A percentile compares a stretch with the other conserved stretches of the same genome.
These are phyloP conservation scores for Cyclopterus lumpus DNA, from an alignment of 2,797 vertebrate species.

Conservation along the genomic window DNA sequence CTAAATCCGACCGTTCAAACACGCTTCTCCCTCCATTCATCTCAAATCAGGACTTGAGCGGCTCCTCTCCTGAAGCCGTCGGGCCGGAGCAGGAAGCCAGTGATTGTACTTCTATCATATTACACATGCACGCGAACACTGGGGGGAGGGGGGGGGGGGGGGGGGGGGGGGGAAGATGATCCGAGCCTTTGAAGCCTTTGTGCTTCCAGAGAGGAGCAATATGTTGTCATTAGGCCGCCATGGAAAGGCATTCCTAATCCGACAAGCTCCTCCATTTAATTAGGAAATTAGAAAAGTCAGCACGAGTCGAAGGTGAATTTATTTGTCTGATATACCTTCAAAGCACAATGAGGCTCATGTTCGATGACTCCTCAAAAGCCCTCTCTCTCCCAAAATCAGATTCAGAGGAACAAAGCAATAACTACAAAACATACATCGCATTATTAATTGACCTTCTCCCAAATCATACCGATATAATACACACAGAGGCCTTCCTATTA, in stretches of 20 bases:
- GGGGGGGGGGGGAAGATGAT: slow-evolving; percentile 31
- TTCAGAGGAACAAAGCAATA: not conserved
- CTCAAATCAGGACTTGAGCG: slow-evolving; percentile 82
- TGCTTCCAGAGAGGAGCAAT: slow-evolving; percentile 65
- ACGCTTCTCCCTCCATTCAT: slow-evolving; percentile 75
- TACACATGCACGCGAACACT: slow-evolving; percentile 19
- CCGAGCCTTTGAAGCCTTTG: slow-evolving; percentile 66
- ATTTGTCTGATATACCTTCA: slow-evolving; percentile 28
- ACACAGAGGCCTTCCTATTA: not conserved
- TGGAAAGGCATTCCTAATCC: slow-evolving; percentile 64
- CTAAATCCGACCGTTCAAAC: slow-evolving; percentile 96
- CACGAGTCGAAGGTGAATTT: slow-evolving; percentile 10
- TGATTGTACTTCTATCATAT: slow-evolving; percentile 71
- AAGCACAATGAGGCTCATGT: slow-evolving; percentile 17
- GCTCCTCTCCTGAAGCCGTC: slow-evolving; percentile 50
- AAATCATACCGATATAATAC: not conserved
- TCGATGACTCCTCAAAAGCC: not conserved
- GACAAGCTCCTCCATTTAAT: slow-evolving; percentile 43
- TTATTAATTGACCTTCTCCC: not conserved
- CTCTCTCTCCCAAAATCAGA: not conserved
- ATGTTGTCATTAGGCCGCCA: slow-evolving; percentile 58
- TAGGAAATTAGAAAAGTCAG: slow-evolving; percentile 6
- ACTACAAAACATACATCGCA: not conserved
- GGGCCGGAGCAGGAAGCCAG: slow-evolving; percentile 70
- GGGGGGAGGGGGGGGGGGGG: not conserved